phyloP scores from a whole-genome alignment of 2,888 invertebrate species.

The Xestia rhomboidea region DNA sequence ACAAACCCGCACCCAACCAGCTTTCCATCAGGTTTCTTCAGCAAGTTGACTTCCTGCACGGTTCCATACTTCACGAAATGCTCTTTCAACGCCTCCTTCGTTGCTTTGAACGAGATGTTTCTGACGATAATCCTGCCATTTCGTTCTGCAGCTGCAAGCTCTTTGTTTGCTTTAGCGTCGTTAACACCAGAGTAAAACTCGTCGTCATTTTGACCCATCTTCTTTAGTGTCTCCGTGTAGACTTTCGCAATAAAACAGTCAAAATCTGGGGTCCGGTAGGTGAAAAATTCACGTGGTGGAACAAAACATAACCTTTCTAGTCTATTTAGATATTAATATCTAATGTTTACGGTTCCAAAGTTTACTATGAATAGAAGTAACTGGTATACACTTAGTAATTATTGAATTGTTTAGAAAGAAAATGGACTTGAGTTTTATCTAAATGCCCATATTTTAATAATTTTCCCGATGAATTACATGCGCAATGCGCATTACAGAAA shows the following conservation, averaged over 20 bases:
- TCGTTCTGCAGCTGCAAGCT: slow-evolving; percentile 65
- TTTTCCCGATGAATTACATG: background rate
- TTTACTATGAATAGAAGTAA: background rate
- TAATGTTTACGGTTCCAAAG: background rate
- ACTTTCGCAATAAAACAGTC: background rate
- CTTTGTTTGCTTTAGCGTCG: slow-evolving; percentile 78
- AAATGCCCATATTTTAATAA: background rate
- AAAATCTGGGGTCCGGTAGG: background rate
- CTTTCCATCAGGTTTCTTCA: slow-evolving; percentile 94
- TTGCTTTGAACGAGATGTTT: slow-evolving; percentile 94
- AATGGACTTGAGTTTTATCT: background rate
- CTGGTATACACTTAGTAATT: background rate
- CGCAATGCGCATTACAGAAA: slow-evolving; percentile 23
- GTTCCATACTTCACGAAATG: slow-evolving; percentile 94
- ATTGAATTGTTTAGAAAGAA: background rate
- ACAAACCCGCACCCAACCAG: slow-evolving; percentile 97
- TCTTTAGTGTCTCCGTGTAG: background rate
- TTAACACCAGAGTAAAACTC: slow-evolving; percentile 68
- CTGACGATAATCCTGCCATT: slow-evolving; percentile 92
- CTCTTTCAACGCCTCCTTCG: slow-evolving; percentile 92
- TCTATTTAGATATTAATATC: no score
- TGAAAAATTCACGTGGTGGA: slow-evolving; percentile 71
- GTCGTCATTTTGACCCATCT: slow-evolving; percentile 73
- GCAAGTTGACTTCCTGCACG: slow-evolving; percentile 93
- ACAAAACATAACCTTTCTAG: slow-evolving; percentile 73